Conservation (phyloP, 2,888 invertebrate genomes). For the Eupithecia exiguata region DNA sequence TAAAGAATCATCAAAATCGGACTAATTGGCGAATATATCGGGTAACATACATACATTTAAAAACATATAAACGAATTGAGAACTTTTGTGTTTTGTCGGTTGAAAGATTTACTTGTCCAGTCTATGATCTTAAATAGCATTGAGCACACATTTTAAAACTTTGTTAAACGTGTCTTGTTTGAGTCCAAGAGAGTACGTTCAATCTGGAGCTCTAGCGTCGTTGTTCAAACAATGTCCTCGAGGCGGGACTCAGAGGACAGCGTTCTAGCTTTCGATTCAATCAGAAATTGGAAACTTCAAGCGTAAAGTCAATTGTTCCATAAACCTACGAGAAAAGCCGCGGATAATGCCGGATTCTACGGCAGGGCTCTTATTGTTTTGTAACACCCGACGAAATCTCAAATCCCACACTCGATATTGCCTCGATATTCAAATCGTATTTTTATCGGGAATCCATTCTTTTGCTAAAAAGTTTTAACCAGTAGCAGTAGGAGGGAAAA, state of each 20-base stretch:
- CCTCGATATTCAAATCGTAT: not conserved
- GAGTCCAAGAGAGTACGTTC: not conserved
- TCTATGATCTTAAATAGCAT: not conserved
- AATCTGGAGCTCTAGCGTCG: not conserved
- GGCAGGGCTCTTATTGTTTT: not conserved
- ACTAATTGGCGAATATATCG: too few species aligned
- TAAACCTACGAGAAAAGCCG: not conserved
- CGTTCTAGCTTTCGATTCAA: not conserved
- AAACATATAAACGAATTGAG: too few species aligned
- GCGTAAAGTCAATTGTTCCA: conserved; percentile 1
- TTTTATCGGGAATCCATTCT: not conserved
- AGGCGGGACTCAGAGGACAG: not conserved
- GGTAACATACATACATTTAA: too few species aligned
- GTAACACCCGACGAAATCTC: not conserved
- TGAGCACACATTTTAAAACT: not conserved
- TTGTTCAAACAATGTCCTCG: not conserved
- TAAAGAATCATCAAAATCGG: not conserved
- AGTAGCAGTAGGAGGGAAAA: not conserved
- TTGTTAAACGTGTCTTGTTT: not conserved
- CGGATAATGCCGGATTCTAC: not conserved
- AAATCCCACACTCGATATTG: not conserved
- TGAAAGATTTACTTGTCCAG: not conserved
- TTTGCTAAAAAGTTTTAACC: not conserved
- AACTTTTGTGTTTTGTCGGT: not conserved
- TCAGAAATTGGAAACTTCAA: not conserved